Evolutionary conservation across 2,888 invertebrate species (phyloP).

Genomic region (Seira ritae): DNA sequence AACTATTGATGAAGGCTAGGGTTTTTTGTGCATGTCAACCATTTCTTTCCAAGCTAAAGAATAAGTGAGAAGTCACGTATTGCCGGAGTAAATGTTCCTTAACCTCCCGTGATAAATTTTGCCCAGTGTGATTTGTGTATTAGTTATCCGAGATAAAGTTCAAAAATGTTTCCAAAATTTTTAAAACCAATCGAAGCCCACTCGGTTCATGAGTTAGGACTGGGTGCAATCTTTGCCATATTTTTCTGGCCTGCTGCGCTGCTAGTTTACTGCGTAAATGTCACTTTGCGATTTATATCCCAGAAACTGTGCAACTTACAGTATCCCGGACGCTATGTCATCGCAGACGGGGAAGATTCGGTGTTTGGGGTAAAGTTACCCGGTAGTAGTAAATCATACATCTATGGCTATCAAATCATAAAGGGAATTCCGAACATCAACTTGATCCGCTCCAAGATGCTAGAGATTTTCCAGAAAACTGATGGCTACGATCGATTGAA

Average conservation of each 20-base stretch:
- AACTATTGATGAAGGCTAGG: too few relatives aligned
- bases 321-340: constrained; percentile 35
- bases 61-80: too few relatives aligned
- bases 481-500: constrained; percentile 59
- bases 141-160: too few relatives aligned
- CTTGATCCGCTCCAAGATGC: constrained; percentile 37
- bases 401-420: constrained; percentile 67
- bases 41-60: too few relatives aligned
- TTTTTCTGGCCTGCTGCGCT: constrained; percentile 57
- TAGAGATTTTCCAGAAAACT: constrained; percentile 45
- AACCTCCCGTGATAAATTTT: too few relatives aligned
- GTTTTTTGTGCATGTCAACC: too few relatives aligned
- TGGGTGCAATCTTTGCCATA: constrained; percentile 40
- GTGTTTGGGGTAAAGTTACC: constrained; percentile 64
- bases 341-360: constrained; percentile 62
- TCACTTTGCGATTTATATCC: constrained; percentile 28
- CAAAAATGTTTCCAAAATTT: constrained; percentile 58
- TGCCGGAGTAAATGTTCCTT: too few relatives aligned
- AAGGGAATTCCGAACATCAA: constrained; percentile 62
- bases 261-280: constrained; percentile 45
- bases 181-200: constrained; percentile 44
- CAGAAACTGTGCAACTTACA: constrained; percentile 37
- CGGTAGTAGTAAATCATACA: constrained; percentile 64
- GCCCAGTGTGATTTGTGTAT: too few relatives aligned
- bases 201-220: constrained; percentile 28